Base-by-base conservation (phyloP, 53 echinoderm and acorn worm species). In the Mesocentrotus franciscanus region DNA sequence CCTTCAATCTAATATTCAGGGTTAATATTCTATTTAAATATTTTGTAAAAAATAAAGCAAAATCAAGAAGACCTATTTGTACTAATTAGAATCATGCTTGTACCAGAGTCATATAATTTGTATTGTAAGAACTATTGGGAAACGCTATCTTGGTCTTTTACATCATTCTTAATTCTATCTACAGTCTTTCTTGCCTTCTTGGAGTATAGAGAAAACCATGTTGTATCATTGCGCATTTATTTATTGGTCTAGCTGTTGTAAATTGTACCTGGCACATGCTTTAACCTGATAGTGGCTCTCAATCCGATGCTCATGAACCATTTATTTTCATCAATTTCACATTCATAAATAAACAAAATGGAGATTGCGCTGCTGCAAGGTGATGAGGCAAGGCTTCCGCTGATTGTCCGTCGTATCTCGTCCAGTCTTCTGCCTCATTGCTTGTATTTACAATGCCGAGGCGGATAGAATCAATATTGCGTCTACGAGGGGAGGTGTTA, bases 401-500 rank as follows among this genome's bases (percentile, higher is more conserved):
- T 87, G 87, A 87, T 87, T 87, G 87, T 87, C 27, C 87, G 4
- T 27, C 27, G 42, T 57, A 26, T 14, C 58, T 34, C 87, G 58
- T 56, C 58, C 87, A 57, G 57, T 87, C 87, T n/a, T 87, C 87
- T 87, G 58, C 57, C 87, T 58, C n/a, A 58, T 27, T 58, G 87
- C 87, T 87, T 27, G 11, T 58, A 87, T 87, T 27, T 58, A 57
- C 87, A n/a, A 58, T 87, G 58, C 87, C 27, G 91, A 58, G 64
- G 91, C 20, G 91, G 58, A 91, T 35, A 91, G 66, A 91, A 92
- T 92, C 92, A 74, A 92, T 92, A 92, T 92, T 74, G 57, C 42
- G 74, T 92, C 92, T 92, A 42, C 92, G 74, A n/a, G 75, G 56
- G 56, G 92, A 92, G 92, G 92, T 92, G 92, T 92, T 92, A 92